Base-by-base conservation (phyloP, 2,888 invertebrate species). In the Theristus sp. region DNA sequence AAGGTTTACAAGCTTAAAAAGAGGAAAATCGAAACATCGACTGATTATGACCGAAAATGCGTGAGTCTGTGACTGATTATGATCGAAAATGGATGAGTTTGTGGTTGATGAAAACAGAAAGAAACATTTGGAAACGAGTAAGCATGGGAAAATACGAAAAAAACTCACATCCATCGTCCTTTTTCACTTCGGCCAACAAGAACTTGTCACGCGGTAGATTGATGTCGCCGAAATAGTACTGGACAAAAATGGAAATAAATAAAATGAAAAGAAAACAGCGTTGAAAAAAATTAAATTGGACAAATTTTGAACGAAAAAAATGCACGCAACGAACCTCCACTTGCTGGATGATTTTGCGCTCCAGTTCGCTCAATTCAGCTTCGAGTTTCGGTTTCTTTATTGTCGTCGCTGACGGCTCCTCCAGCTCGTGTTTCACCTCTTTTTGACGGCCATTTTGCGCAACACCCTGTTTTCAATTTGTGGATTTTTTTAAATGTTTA, bases 191-290 rank as follows among this genome's bases (percentile, higher is more conserved):
- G 63, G 87, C 86, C 67, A 84, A 82, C n/a, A 98, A 79, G 74
- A 94, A 98, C 75, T 87, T 90, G 74, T 98, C 96, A 62, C 86
- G 82, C 0, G 85, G 84, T 59, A 98, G 79, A 77, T 98, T 98
- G 3, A 85, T 81, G 75, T 98, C 89, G 58, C 96, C 91, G 79
- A 86, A 87, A 71, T 81, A 84, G 70, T 82, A 84, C 82, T 84
- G 71, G n/a, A 67, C 66, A 78, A 46, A n/a, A n/a, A n/a, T n/a
- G 17, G 24, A 52, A 52, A 13, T 24, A 52, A 17, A n/a, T n/a
- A n/a, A n/a, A n/a, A n/a, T n/a, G n/a, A n/a, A n/a, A n/a, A n/a
- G n/a, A 56, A 24, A 56, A 13, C 38, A 17, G 38, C 38, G 38
- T 38, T 6, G 38, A 17, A 38, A 38, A 38, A 6, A 13, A 17